phyloP scores from a whole-genome alignment of 2,888 invertebrate genomes.

The Dyspetes luteomarginatus region DNA sequence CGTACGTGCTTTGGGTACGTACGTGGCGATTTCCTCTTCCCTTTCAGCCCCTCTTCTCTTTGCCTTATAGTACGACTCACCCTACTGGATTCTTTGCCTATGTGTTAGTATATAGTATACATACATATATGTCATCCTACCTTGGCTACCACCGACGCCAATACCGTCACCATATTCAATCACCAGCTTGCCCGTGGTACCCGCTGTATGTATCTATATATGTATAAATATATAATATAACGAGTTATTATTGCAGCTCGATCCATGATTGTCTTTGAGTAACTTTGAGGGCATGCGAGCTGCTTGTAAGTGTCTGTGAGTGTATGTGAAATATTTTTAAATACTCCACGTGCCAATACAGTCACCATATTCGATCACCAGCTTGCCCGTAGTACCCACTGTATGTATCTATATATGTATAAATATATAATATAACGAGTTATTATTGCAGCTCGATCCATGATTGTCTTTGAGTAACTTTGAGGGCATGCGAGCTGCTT shows the following conservation, averaged over 20 bases:
- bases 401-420: no score
- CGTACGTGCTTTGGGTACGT: conserved; percentile 82
- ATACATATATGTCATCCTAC: conserved; percentile 15
- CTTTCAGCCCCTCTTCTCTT: conserved; percentile 59
- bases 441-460: no score
- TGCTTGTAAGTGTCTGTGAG: not conserved
- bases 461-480: no score
- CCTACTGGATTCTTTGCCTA: conserved; percentile 20
- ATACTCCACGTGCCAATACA: no score
- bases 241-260: no score
- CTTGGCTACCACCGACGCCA: conserved; percentile 55
- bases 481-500: no score
- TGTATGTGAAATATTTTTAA: no score
- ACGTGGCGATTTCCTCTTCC: conserved; percentile 76
- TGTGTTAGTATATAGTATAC: conserved; percentile 2
- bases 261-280: no score
- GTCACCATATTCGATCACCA: no score
- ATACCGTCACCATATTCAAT: conserved; percentile 21
- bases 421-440: no score
- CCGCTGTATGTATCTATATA: conserved; percentile 29
- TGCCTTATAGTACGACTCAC: conserved; percentile 28
- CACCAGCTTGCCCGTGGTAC: conserved; percentile 27
- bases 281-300: not conserved
- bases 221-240: conserved; percentile 30
- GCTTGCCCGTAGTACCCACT: no score